These are phyloP conservation scores for Lepus oiostolus DNA, from an alignment of 2,797 vertebrate species.

Conservation along the genomic window DNA sequence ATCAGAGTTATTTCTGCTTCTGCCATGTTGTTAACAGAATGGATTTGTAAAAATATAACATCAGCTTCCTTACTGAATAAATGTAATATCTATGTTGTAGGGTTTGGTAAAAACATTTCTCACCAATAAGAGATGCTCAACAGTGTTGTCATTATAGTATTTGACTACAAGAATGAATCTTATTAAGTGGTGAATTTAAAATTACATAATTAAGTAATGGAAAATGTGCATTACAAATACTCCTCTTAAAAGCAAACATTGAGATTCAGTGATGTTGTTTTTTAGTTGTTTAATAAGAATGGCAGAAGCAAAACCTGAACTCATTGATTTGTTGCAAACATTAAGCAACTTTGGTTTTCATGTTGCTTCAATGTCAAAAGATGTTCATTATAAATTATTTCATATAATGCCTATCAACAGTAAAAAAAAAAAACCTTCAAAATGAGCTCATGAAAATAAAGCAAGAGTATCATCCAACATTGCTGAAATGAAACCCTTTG, in stretches of 20 bases:
- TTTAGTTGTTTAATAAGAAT: not conserved
- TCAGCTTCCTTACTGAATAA: not conserved
- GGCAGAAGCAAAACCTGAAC: not conserved
- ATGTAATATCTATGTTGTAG: not conserved
- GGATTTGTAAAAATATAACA: not conserved
- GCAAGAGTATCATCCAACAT: not conserved
- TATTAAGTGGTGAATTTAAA: slow-evolving; percentile 9
- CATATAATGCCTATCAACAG: not conserved
- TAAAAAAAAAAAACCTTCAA: slow-evolving; percentile 24
- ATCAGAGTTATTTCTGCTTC: not conserved
- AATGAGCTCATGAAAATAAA: not conserved
- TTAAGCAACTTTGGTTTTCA: not conserved
- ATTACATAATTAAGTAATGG: not conserved
- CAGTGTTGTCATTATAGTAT: not conserved
- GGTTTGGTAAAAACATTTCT: not conserved
- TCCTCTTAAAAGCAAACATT: not conserved
- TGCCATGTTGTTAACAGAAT: not conserved
- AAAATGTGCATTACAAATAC: not conserved
- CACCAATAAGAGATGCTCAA: not conserved
- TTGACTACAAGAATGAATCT: not conserved
- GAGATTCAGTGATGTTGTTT: not conserved
- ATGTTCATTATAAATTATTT: slow-evolving; percentile 16
- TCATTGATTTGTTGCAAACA: not conserved
- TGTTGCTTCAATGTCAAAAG: slow-evolving; percentile 10
- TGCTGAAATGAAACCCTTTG: slow-evolving; percentile 5